Evolutionary conservation across 2,888 invertebrate species (phyloP), one percentile per base, ranked within the genome.

Genomic region (Dasypogon diadema): DNA sequence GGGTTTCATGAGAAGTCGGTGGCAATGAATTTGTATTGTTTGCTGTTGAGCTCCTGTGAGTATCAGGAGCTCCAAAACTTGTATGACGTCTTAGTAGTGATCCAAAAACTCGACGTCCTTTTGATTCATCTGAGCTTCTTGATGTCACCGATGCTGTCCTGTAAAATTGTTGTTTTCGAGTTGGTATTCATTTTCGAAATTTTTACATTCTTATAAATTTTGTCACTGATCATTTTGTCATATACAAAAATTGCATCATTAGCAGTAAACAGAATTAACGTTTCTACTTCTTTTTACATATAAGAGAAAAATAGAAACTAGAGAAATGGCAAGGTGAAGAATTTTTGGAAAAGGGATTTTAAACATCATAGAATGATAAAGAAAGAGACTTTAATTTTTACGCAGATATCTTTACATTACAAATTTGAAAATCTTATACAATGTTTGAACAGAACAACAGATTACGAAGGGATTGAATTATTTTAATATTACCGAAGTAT

Each of bases 91-190:
- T 79, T 72, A 82, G 80, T 76, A 82, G 79, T 76, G 82, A 82
- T 79, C 82, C 82, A 80, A 82, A 82, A 34, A 79, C 81, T 74
- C 81, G 81, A 63, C 82, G 81, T 79, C 81, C 78, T 79, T 81
- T 81, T 75, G 81, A 81, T 79, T 81, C 82, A 79, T 82, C 82
- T 34, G 81, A 81, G 76, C 80, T 79, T 80, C 82, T 73, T 78
- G 82, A 82, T 80, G 82, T 80, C 79, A 82, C 77, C 77, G 82
- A 82, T 80, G 80, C 79, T 55, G 81, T 82, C 82, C 81, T 82
- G 81, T 74, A 80, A 81, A 79, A 80, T 80, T 78, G 78, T 80
- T 77, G 78, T 77, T 78, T 77, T 77, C 77, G 74, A 56, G 74
- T 77, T 77, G 56, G 65, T 77, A 77, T 68, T 73, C 34, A 58